Evolutionary conservation across 2,113 vertebrate genomes (phyloP), one percentile per base, ranked within the genome.

Genomic region (Manacus vitellinus): DNA sequence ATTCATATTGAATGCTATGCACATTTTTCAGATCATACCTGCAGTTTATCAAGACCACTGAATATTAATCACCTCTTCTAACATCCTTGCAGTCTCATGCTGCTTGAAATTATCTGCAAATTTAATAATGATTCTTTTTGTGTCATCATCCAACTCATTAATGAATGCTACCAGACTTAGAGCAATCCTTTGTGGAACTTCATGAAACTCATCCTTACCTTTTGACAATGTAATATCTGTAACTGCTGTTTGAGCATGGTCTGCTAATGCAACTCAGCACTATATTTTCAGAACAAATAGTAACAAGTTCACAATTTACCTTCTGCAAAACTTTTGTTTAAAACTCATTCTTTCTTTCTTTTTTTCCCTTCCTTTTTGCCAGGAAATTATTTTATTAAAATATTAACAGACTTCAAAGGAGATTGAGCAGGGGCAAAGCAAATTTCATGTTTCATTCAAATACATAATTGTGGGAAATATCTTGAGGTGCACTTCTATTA

Each of bases 71-170:
- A 35, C 91, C 43, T 51, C 33, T 72, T 84, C 83, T 84, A 74
- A 59, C 5, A 6, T 71, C 66, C 24, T 74, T 92, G 59, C 43
- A 85, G 75, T 62, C 82, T 85, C 82, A 80, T 80, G 49, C 55
- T 92, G 79, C 82, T 83, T 83, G 51, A 90, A 93, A 92, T 91
- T 74, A 77, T 59, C 79, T 83, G 55, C 41, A 94, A 90, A 92
- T 90, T 92, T 80, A 88, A 90, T 92, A 88, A 90, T 49, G 14
- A 92, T 80, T 80, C 63, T 62, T 66, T 68, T 72, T 92, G 23
- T 86, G 79, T 91, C 79, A 92, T 74, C 51, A 77, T 80, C 31
- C 35, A 76, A 25, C 55, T 70, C 85, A 46, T 80, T 90, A 88
- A 90, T 76, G 71, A 94, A 67, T 61, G 88, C 31, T 85, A 73